Conservation (phyloP, 2,888 invertebrate species). For the Cephus pygmeus region DNA sequence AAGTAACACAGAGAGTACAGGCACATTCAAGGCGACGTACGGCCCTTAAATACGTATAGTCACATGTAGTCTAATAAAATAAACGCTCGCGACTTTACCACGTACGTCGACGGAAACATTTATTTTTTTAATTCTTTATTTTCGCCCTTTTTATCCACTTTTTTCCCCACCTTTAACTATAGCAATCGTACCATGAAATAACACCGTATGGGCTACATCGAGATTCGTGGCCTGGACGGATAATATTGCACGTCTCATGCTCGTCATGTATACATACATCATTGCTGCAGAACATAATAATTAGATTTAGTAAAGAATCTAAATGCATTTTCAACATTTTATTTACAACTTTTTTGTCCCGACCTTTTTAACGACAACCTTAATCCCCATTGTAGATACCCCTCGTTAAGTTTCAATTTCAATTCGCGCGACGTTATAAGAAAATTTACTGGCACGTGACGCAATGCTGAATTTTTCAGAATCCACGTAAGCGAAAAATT, state of each 20-base stretch:
- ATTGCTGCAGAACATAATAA: neutral
- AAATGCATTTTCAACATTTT: neutral
- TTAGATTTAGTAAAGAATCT: neutral
- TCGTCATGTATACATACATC: neutral
- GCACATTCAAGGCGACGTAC: slow-evolving; percentile 44
- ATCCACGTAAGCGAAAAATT: neutral
- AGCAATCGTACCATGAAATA: neutral
- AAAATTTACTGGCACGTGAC: neutral
- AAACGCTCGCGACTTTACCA: neutral
- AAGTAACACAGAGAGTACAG: slow-evolving; percentile 57
- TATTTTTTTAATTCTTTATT: neutral
- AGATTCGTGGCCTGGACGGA: neutral
- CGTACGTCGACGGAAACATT: neutral
- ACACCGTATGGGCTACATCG: neutral
- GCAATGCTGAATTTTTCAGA: neutral
- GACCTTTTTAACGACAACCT: neutral
- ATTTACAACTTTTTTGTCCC: neutral
- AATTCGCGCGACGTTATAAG: neutral
- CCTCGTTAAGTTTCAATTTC: neutral
- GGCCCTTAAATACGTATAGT: slow-evolving; percentile 10
- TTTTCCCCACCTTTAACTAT: slow-evolving; percentile 2
- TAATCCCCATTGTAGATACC: neutral
- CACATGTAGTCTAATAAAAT: neutral
- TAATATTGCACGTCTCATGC: neutral
- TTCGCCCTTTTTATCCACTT: neutral